Evolutionary conservation across 2,888 invertebrate species (phyloP), one percentile per base, ranked within the genome.

Genomic region (Pristionchus mayeri): DNA sequence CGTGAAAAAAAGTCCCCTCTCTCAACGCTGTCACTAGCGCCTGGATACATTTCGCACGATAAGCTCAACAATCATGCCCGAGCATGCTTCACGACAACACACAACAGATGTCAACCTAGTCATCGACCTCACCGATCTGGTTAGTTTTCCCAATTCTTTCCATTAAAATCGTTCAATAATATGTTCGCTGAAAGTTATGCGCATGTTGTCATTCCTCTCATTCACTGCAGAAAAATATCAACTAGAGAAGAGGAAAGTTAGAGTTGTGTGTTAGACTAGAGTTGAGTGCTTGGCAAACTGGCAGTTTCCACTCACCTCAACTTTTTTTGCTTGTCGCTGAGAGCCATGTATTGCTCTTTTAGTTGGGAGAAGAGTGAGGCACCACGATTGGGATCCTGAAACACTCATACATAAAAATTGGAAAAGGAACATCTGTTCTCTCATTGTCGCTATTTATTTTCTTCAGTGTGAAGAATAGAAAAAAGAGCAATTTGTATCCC

Each of bases 281-380:
- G 48, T 16, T 11, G 48, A 48, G 9, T 16, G 11, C 9, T 21
- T 60, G 13, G 21, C 60, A 21, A 6, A n/a, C 9, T 60, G 7
- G n/a, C 24, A 21, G 60, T 60, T n/a, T 21, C n/a, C 3, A 63
- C 48, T 30, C 67, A 90, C 91, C 92, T 87, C 76, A 92, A 86
- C 85, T 86, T 87, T 37, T 90, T 87, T 71, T 91, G 91, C 40
- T 90, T 90, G 40, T 91, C 91, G 27, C 86, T 87, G 30, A 89
- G 86, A 37, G 88, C 76, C 79, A 92, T 88, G 79, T 89, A 91
- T 85, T 92, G 92, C 75, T 89, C 90, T 84, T 92, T 91, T 60
- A 92, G 87, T 57, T 91, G 88, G 75, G 87, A 87, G 85, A 91
- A 91, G 11, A 91, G 81, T 0, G 88, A 87, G 2, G 27, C 34